Evolutionary conservation across 2,888 invertebrate species (phyloP).

Genomic region (Galeruca laticollis): DNA sequence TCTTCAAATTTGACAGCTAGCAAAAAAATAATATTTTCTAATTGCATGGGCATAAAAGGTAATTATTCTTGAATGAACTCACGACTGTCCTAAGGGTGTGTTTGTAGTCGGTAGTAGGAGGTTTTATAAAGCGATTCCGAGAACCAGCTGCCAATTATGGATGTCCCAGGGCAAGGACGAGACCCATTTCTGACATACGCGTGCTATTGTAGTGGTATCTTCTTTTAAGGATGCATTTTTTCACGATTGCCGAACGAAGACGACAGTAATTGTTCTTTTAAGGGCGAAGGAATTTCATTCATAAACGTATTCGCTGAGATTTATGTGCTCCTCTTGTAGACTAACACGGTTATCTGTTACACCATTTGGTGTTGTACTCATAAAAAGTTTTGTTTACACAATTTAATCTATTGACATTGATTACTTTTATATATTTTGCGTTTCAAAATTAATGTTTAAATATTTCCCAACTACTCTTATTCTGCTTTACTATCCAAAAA

Average conservation of each 20-base stretch:
- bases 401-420: too few relatives aligned
- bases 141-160: slow-evolving; percentile 49
- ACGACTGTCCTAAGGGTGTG: slow-evolving; percentile 59
- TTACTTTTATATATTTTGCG: too few relatives aligned
- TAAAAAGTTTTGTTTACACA: too few relatives aligned
- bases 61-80: slow-evolving; percentile 51
- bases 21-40: slow-evolving; percentile 8
- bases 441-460: too few relatives aligned
- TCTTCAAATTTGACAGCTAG: neutral
- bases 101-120: slow-evolving; percentile 42
- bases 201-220: slow-evolving; percentile 38
- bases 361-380: too few relatives aligned
- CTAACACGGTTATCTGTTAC: too few relatives aligned
- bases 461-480: too few relatives aligned
- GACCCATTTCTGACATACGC: slow-evolving; percentile 46
- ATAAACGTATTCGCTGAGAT: slow-evolving; percentile 9
- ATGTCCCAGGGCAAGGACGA: slow-evolving; percentile 54
- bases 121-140: slow-evolving; percentile 28
- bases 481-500: too few relatives aligned
- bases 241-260: slow-evolving; percentile 30
- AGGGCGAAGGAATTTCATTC: slow-evolving; percentile 30
- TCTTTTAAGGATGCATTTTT: slow-evolving; percentile 43
- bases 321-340: neutral
- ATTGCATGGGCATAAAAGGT: slow-evolving; percentile 37
- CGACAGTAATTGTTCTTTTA: slow-evolving; percentile 36